Base-by-base conservation (phyloP, 2,888 invertebrate genomes). In the Spatulosminthurus flaviceps region DNA sequence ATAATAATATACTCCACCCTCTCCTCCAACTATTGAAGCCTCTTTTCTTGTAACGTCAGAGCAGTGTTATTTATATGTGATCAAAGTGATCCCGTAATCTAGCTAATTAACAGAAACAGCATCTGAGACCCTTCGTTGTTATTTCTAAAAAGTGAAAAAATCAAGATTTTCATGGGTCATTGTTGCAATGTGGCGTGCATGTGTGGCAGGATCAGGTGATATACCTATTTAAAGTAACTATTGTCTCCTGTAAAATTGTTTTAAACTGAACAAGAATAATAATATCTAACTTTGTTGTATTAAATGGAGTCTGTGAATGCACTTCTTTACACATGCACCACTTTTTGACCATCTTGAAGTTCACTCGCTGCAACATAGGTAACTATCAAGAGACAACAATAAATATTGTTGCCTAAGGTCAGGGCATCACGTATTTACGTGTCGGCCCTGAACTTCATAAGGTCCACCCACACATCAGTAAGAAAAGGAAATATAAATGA, bases 241-340 rank as follows among this genome's bases (percentile, higher is more conserved):
- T 76, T 76, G 76, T 76, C 43, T 67, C 67, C 42, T 67, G 76
- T 76, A 76, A 42, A 75, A 75, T 75, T 75, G 75, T 75, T 75
- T 75, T 75, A 29, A 74, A 72, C 72, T 72, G 72, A 74, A 74
- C 24, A 73, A 73, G 28, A 76, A 29, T 42, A 72, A 72, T 76
- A 76, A 76, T 76, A 76, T 76, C 67, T 76, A 76, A 76, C 76
- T 76, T 76, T 76, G 76, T 76, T 76, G 76, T 76, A 76, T 76
- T 42, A 76, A 76, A 2, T 51, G 51, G 34, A 34, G 5, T 51
- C 1, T 13, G 51, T 51, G n/a, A 51, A 51, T 34, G 34, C 34
- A 9, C 34, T 7, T 34, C 9, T 34, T 34, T 34, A 34, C 4
- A 9, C 34, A 34, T 34, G 9, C 4, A 34, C 5, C 9, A 34